Evolutionary conservation across 2,113 vertebrate species (phyloP), one percentile per base, ranked within the genome.

Genomic region (Columbina picui): DNA sequence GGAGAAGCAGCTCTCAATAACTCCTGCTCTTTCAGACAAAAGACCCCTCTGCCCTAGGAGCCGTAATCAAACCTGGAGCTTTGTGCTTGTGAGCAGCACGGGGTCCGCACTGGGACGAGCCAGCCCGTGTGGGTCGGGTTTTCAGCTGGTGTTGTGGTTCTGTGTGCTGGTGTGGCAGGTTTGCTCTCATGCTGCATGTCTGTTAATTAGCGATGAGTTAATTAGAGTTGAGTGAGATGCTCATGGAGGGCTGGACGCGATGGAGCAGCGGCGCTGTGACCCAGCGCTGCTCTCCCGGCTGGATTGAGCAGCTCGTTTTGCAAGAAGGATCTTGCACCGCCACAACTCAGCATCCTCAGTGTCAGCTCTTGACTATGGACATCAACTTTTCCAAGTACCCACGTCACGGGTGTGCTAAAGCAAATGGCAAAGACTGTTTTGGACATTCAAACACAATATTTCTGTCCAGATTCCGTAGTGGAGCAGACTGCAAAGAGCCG

Each of bases 1-100:
- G 38, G 21, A 55, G 34, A n/a, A n/a, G 13, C 23, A 43, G 55
- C 26, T 59, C 12, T 74, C 5, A 39, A 69, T 90, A 61, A 34
- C 25, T 18, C 39, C 7, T 49, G 9, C 18, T 55, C 32, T 90
- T 43, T 15, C 55, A 34, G 55, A 11, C 5, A 21, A 45, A 39
- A 55, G 21, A 17, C 81, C 50, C 32, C 89, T 76, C 39, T 63
- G 87, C 85, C 5, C 1, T 13, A 32, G 80, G 63, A 26, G 22
- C 45, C 15, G 56, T 3, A 12, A 30, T 36, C 71, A 47, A 30
- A 43, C 47, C 20, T 2, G 52, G 8, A 36, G 34, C 60, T 50
- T 30, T 0, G 14, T 20, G n/a, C 10, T 34, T 34, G 27, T 2
- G 2, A 30, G 4, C 53, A 55, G 64, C 36, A 1, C 1, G 1